Percentiles rank a stretch among this genome's conserved stretches.
phyloP scores from a whole-genome alignment of 2,888 invertebrate species.

The Pelosia muscerda region DNA sequence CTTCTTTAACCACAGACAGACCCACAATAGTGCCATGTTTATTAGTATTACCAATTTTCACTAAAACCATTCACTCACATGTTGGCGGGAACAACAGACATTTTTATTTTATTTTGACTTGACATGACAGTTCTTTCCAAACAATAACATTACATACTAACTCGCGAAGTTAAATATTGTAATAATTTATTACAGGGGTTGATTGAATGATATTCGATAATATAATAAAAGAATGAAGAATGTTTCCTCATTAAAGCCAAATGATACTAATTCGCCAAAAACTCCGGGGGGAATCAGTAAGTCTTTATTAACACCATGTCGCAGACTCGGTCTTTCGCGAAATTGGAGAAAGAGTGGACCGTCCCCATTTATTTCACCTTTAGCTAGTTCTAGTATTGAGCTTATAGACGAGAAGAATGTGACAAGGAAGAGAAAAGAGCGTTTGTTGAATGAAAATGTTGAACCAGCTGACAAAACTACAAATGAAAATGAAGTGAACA shows the following conservation, averaged over 20 bases:
- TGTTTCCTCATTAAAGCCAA: slow-evolving; percentile 61
- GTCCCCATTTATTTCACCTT: slow-evolving; percentile 79
- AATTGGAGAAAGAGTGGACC: slow-evolving; percentile 73
- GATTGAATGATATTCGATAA: neutral
- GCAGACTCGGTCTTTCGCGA: slow-evolving; percentile 84
- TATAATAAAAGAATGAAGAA: slow-evolving; percentile 61
- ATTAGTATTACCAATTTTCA: too few relatives aligned
- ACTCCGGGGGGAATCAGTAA: slow-evolving; percentile 85
- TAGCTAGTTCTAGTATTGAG: slow-evolving; percentile 51
- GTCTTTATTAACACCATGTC: slow-evolving; percentile 82
- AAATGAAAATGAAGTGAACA: slow-evolving; percentile 19
- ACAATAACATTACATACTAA: neutral
- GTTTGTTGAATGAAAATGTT: slow-evolving; percentile 45
- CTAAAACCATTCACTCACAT: slow-evolving; percentile 16
- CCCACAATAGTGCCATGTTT: too few relatives aligned
- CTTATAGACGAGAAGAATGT: slow-evolving; percentile 50
- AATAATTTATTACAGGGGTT: neutral
- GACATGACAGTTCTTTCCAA: neutral
- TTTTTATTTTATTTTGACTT: neutral
- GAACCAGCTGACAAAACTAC: slow-evolving; percentile 20
- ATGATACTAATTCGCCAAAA: slow-evolving; percentile 72
- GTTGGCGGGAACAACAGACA: slow-evolving; percentile 47
- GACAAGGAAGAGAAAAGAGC: slow-evolving; percentile 64
- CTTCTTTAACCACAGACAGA: neutral
- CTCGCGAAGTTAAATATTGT: neutral